Conservation (phyloP, 2,888 invertebrate species). For the Clivina fossor region DNA sequence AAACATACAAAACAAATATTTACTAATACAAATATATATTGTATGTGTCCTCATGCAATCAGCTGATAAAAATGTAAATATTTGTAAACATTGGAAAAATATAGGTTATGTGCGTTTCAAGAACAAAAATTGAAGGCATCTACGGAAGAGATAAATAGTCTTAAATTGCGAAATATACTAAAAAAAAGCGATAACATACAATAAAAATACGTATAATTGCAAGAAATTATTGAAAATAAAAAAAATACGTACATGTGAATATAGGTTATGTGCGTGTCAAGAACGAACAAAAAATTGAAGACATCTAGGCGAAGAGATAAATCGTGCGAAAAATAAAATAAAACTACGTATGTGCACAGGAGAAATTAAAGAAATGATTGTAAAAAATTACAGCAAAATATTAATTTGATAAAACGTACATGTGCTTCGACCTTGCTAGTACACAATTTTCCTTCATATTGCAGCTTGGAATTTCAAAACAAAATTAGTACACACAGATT, state of each 20-base stretch:
- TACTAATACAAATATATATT: no score
- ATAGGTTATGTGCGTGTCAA: background rate
- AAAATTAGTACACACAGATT: conserved; percentile 22
- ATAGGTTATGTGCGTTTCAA: no score
- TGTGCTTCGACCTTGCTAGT: conserved; percentile 35
- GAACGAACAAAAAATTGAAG: background rate
- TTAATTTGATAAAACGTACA: conserved; percentile 41
- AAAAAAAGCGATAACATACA: no score
- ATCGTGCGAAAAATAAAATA: conserved; percentile 8
- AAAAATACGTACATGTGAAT: background rate
- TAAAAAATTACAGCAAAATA: conserved; percentile 48
- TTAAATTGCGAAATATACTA: no score
- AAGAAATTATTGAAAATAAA: background rate
- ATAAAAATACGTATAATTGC: background rate
- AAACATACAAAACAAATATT: no score
- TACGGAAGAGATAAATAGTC: no score
- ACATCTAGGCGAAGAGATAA: background rate
- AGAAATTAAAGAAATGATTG: conserved; percentile 46
- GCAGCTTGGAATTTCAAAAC: conserved; percentile 31
- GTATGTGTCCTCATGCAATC: no score
- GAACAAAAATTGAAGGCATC: no score
- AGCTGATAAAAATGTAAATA: no score
- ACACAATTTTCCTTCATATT: conserved; percentile 27
- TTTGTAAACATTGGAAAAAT: no score
- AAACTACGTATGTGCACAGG: no score